Evolutionary conservation across 2,888 invertebrate species (phyloP).

Genomic region (Thera obeliscata): DNA sequence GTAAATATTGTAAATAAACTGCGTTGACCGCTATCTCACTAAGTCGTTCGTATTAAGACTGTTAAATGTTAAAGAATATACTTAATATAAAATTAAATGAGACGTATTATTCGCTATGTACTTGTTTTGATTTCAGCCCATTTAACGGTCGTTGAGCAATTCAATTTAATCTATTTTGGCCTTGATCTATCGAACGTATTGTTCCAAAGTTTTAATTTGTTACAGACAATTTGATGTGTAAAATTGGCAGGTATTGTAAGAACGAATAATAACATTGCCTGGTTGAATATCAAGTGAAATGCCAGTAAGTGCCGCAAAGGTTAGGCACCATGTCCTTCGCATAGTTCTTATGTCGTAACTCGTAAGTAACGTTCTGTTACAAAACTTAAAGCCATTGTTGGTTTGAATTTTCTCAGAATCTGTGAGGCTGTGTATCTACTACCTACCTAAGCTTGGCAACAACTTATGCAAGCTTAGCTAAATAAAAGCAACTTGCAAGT

Average conservation of each 20-base stretch:
- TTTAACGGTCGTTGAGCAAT: constrained; percentile 45
- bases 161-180: constrained; percentile 34
- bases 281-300: constrained; percentile 46
- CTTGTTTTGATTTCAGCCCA: constrained; percentile 27
- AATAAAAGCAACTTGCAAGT: constrained; percentile 25
- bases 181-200: constrained; percentile 44
- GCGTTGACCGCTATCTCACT: constrained; percentile 77
- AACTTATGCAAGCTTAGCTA: constrained; percentile 23
- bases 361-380: constrained; percentile 43
- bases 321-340: constrained; percentile 50
- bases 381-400: constrained; percentile 50
- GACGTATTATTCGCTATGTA: constrained; percentile 42
- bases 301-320: constrained; percentile 50
- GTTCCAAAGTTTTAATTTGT: constrained; percentile 41
- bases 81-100: constrained; percentile 79
- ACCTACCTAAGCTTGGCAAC: not conserved
- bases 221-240: constrained; percentile 37
- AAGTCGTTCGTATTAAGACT: constrained; percentile 83
- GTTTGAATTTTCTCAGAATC: constrained; percentile 44
- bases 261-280: constrained; percentile 30
- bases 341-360: constrained; percentile 40
- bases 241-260: constrained; percentile 41
- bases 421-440: constrained; percentile 36
- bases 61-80: constrained; percentile 81
- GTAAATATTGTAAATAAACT: constrained; percentile 77